Percentiles rank a stretch among this genome's conserved stretches.
These are phyloP conservation scores for Sinonovacula constricta DNA, from an alignment of 1,140 invertebrate species.

Conservation along the genomic window DNA sequence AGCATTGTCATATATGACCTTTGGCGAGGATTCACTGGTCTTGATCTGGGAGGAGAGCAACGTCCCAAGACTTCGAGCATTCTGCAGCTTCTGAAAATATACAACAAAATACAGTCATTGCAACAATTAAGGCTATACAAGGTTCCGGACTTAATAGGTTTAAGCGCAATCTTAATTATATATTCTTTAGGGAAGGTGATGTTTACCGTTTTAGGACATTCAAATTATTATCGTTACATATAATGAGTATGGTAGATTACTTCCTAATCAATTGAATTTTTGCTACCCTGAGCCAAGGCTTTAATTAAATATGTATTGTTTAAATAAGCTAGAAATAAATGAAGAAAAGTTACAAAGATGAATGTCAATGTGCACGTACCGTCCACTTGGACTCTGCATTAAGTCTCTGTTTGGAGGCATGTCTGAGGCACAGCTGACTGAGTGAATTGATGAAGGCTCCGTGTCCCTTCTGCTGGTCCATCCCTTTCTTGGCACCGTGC, in stretches of 20 bases:
- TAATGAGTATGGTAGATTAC: not conserved
- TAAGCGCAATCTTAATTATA: no score
- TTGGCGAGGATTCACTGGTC: not conserved
- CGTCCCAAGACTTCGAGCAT: constrained; percentile 44
- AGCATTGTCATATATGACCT: not conserved
- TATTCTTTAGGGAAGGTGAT: no score
- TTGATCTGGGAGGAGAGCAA: not conserved
- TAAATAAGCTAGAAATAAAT: no score
- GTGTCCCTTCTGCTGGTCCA: constrained; percentile 55
- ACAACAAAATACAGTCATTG: not conserved
- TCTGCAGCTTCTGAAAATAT: constrained; percentile 37
- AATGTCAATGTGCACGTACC: constrained; percentile 53
- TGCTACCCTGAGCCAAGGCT: no score
- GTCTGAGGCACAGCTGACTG: constrained; percentile 58
- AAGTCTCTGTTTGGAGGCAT: constrained; percentile 57
- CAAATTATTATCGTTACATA: not conserved
- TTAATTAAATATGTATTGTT: no score
- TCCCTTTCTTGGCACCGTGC: constrained; percentile 42
- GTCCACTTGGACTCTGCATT: constrained; percentile 62
- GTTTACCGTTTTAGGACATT: no score
- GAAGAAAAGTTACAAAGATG: no score
- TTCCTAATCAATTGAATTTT: no score
- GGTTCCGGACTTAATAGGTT: no score
- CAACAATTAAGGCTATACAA: not conserved
- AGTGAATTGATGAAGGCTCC: constrained; percentile 60